These are phyloP conservation scores for Heteractis magnifica DNA, from an alignment of 92 coral and sea anemone species.

Conservation along the genomic window DNA sequence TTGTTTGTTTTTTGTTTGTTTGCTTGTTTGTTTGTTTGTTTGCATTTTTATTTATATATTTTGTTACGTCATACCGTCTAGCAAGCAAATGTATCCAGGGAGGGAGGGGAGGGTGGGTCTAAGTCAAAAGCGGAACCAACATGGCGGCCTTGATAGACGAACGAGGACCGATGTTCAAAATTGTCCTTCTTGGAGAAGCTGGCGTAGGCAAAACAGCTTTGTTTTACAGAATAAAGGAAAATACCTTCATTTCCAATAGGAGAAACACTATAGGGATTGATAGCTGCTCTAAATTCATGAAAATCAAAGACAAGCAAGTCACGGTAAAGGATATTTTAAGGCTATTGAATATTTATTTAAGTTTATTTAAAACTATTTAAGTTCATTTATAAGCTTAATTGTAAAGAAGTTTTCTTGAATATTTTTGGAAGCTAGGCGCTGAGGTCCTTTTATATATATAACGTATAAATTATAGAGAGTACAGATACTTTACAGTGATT, in stretches of 20 bases:
- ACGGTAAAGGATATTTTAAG: conserved; percentile 45
- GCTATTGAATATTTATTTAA: neutral
- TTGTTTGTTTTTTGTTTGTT: too few species aligned
- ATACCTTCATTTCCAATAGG: conserved; percentile 52
- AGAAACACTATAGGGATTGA: conserved; percentile 80
- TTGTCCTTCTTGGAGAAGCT: conserved; percentile 86
- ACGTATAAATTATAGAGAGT: too few species aligned
- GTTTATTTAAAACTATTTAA: too few species aligned
- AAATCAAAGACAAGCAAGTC: conserved; percentile 68
- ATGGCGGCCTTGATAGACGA: conserved; percentile 74
- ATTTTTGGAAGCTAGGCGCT: too few species aligned
- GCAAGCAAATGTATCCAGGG: neutral
- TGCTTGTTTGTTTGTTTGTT: neutral
- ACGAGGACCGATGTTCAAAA: conserved; percentile 85
- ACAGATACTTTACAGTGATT: too few species aligned
- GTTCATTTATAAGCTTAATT: too few species aligned
- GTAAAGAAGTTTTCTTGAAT: too few species aligned
- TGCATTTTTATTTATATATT: neutral
- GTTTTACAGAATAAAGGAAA: conserved; percentile 80
- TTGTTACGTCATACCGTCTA: neutral
- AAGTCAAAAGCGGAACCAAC: too few species aligned
- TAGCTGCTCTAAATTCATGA: conserved; percentile 79
- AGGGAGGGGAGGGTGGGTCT: neutral
- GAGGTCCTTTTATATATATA: too few species aligned
- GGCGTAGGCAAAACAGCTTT: conserved; percentile 93